A percentile compares a stretch with the other conserved stretches of the same genome.
Evolutionary conservation across 2,113 vertebrate genomes (phyloP).

Genomic region (Trinectes maculatus): DNA sequence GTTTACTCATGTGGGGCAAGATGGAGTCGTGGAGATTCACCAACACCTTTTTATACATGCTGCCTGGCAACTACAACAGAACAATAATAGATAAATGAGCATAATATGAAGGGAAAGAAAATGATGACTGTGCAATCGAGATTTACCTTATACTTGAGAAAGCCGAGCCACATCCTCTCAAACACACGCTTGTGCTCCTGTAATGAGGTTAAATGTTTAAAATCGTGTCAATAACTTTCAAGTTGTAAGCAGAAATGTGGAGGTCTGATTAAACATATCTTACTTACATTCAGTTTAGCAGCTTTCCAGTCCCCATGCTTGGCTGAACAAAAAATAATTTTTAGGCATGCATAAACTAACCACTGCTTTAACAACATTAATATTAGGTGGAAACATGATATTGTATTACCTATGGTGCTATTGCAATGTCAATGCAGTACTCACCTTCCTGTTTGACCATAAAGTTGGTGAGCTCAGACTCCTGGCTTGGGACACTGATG

Average conservation of each 20-base stretch:
- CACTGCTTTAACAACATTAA: not conserved
- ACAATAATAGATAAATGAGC: not conserved
- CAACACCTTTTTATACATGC: constrained; percentile 92
- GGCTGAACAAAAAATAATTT: constrained; percentile 65
- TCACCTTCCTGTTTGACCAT: constrained; percentile 86
- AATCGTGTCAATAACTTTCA: not conserved
- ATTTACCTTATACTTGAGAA: constrained; percentile 91
- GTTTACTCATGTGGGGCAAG: constrained; percentile 91
- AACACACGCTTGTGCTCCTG: constrained; percentile 92
- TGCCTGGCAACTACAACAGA: constrained; percentile 83
- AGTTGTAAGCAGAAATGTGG: not conserved
- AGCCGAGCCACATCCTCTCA: constrained; percentile 92
- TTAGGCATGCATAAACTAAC: not conserved
- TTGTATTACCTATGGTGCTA: not conserved
- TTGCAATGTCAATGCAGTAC: constrained; percentile 19
- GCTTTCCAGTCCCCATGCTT: constrained; percentile 88
- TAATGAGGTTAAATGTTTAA: constrained; percentile 1
- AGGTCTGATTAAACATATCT: not conserved
- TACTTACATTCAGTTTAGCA: constrained; percentile 85
- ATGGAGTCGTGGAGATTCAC: constrained; percentile 91
- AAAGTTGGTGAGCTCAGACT: constrained; percentile 80
- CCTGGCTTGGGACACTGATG: constrained; percentile 85
- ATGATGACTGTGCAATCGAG: not conserved
- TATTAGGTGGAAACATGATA: not conserved
- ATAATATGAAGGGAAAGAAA: not conserved